These are phyloP conservation scores for Chrysolina americana DNA, from an alignment of 2,888 invertebrate genomes.

Conservation along the genomic window DNA sequence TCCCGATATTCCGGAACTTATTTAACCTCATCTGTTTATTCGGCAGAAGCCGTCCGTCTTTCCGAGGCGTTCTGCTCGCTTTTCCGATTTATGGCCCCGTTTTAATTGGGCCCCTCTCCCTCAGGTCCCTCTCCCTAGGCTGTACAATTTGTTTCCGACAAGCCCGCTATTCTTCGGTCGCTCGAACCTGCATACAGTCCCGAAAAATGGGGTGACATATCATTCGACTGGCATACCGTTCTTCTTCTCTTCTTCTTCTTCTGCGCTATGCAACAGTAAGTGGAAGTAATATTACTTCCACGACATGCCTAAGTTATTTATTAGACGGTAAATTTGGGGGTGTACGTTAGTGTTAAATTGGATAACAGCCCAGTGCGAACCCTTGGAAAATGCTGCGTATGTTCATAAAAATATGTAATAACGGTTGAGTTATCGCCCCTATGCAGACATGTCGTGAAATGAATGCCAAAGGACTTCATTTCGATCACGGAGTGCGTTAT, in stretches of 20 bases:
- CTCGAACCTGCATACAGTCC: slow-evolving; percentile 64
- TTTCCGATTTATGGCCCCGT: slow-evolving; percentile 64
- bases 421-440: slow-evolving; percentile 45
- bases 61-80: slow-evolving; percentile 58
- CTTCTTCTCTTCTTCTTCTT: slow-evolving; percentile 65
- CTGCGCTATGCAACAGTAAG: slow-evolving; percentile 66
- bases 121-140: slow-evolving; percentile 47
- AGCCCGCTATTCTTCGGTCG: slow-evolving; percentile 53
- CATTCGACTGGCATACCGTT: slow-evolving; percentile 62
- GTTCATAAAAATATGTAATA: slow-evolving; percentile 59
- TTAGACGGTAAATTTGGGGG: slow-evolving; percentile 68
- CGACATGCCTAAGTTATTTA: slow-evolving; percentile 70
- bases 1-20: slow-evolving; percentile 62
- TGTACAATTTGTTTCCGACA: slow-evolving; percentile 62
- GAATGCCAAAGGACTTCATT: slow-evolving; percentile 41
- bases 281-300: slow-evolving; percentile 69
- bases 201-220: slow-evolving; percentile 69
- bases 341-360: slow-evolving; percentile 67
- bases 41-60: slow-evolving; percentile 65
- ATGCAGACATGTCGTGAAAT: slow-evolving; percentile 38
- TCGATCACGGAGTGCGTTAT: slow-evolving; percentile 18
- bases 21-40: slow-evolving; percentile 65
- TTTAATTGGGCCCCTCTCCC: slow-evolving; percentile 66
- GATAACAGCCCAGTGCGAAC: slow-evolving; percentile 61
- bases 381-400: slow-evolving; percentile 55